A percentile compares a stretch with the other conserved stretches of the same genome.
phyloP scores from a whole-genome alignment of 2,888 invertebrate species.

The Gasteruption jaculator region DNA sequence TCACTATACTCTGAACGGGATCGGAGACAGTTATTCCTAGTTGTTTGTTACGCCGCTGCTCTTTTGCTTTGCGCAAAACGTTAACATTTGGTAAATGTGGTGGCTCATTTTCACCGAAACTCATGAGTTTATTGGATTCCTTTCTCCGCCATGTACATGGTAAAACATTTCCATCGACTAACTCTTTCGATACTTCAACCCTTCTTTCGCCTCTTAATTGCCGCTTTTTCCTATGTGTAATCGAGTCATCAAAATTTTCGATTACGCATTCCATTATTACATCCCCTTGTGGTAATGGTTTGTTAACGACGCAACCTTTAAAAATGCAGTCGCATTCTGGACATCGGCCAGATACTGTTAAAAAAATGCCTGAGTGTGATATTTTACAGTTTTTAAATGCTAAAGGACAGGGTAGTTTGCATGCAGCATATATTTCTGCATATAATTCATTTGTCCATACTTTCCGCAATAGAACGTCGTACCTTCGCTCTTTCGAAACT shows the following conservation, averaged over 20 bases:
- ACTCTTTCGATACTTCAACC: constrained; percentile 12
- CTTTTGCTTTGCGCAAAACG: constrained; percentile 15
- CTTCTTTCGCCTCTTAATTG: constrained; percentile 20
- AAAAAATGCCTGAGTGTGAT: constrained; percentile 7
- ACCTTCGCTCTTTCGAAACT: constrained; percentile 3
- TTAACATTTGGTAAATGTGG: constrained; percentile 15
- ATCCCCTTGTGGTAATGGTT: not conserved
- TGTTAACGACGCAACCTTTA: constrained; percentile 1
- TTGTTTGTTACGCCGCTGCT: constrained; percentile 1
- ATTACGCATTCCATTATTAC: constrained; percentile 22
- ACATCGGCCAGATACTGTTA: not conserved
- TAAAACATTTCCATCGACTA: constrained; percentile 17
- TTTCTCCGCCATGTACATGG: constrained; percentile 20
- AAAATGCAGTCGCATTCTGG: constrained; percentile 5
- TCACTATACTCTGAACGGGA: constrained; percentile 13
- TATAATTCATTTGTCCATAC: constrained; percentile 12
- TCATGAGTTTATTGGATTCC: constrained; percentile 16
- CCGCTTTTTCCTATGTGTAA: constrained; percentile 16
- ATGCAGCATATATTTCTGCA: constrained; percentile 6
- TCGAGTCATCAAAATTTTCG: constrained; percentile 16
- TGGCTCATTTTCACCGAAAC: constrained; percentile 16
- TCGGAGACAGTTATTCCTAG: constrained; percentile 14
- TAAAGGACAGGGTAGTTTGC: constrained; percentile 9
- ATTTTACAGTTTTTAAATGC: constrained; percentile 1
- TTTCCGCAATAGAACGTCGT: constrained; percentile 12